Evolutionary conservation across 2,113 vertebrate species (phyloP).

Genomic region (Spilogale gracilis): DNA sequence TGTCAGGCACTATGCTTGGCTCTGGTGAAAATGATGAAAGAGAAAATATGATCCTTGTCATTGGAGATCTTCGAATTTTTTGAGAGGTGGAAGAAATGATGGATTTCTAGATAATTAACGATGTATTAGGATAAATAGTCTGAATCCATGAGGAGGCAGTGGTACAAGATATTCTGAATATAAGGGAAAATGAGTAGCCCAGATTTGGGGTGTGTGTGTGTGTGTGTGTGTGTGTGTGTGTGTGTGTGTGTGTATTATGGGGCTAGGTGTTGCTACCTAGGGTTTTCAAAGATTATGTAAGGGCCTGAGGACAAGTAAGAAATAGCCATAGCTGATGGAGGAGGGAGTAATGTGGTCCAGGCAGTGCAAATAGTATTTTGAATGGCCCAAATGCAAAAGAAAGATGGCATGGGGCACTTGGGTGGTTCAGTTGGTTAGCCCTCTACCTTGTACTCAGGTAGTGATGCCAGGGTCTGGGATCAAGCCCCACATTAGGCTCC

Average conservation of each 20-base stretch:
- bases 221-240: not conserved
- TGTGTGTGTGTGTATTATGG: not conserved
- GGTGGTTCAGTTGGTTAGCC: not conserved
- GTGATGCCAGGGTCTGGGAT: not conserved
- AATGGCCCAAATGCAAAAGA: not conserved
- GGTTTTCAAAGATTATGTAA: not conserved
- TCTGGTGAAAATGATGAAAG: not conserved
- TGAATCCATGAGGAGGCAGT: not conserved
- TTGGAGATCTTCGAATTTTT: not conserved
- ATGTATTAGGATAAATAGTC: no score
- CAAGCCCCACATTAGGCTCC: no score
- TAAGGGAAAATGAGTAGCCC: not conserved
- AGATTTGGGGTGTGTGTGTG: not conserved
- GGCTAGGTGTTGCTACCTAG: not conserved
- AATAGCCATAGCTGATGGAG: not conserved
- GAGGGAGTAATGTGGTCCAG: not conserved
- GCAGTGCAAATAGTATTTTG: not conserved
- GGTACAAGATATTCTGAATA: not conserved
- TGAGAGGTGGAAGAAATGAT: not conserved
- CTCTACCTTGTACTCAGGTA: not conserved
- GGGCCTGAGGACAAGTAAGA: not conserved
- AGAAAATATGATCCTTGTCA: not conserved
- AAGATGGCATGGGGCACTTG: not conserved
- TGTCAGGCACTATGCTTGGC: not conserved
- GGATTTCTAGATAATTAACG: not conserved